Evolutionary conservation across 1,140 invertebrate genomes (phyloP), one percentile per base, ranked within the genome.

Genomic region (Heterodera schachtii): DNA sequence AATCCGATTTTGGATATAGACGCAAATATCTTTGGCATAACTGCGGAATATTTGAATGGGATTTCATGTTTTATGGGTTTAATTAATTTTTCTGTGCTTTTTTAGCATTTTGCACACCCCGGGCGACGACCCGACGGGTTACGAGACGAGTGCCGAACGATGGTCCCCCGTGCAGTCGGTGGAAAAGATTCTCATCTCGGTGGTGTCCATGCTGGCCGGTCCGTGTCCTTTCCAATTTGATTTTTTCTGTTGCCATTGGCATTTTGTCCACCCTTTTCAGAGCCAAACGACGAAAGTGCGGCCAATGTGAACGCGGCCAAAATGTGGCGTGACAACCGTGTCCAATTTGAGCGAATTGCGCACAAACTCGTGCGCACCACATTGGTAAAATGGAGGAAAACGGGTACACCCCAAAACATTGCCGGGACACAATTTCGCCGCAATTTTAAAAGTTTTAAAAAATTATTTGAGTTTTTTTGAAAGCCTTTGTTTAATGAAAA

Each of bases 241-340:
- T 31, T 31, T n/a, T n/a, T n/a, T n/a, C n/a, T n/a, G n/a, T n/a
- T n/a, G n/a, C n/a, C n/a, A n/a, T n/a, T n/a, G 49, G 49, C 49
- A 52, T 52, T 52, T 43, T 16, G 85, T 70, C n/a, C 9, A 11
- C 0, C 49, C 16, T 21, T 91, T 92, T 16, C 89, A 94, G 97
- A 99, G 90, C 97, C 98, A 5, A 99, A 99, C 91, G 97, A 98
- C 90, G 98, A 99, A 91, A 98, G 96, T 91, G 96, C 97, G 46
- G 98, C 98, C 1, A 99, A 99, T 92, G 97, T 99, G 0, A 97
- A 99, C 92, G 98, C 98, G 7, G 97, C 97, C 0, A 99, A 99
- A 92, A 98, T 98, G 94, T 99, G 96, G 96, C 92, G 98, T 80
- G 97, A 99, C 90, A 94, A 98, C 90, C 91, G 96, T 52, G 92